Evolutionary conservation across 2,888 invertebrate genomes (phyloP), one percentile per base, ranked within the genome.

Genomic region (Lasioglossum lativentre): DNA sequence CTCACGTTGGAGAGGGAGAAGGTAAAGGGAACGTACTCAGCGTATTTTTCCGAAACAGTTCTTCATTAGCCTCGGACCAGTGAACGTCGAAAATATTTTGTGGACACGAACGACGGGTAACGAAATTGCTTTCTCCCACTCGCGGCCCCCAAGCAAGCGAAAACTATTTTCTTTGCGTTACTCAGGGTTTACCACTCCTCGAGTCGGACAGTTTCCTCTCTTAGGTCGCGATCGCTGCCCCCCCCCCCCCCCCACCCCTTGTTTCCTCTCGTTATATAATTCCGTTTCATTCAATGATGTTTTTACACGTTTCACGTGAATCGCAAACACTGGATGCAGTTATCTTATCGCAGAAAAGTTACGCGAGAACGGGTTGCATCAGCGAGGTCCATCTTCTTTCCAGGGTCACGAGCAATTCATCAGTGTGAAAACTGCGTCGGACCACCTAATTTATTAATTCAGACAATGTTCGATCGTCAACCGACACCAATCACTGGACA

Each of bases 41-140:
- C 66, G 66, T 47, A 77, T 78, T 78, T 78, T 40, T 63, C 52
- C 66, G 66, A 71, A 59, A 45, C 40, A 59, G 63, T 63, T 40
- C 66, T 66, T 52, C 52, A 52, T 73, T 47, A 73, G 52, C 73
- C 34, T 73, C 42, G 73, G 45, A 73, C 47, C 19, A 45, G 73
- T 52, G 34, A 52, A 30, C 45, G 73, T 52, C 30, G 45, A 73
- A 45, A 34, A 45, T 73, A 45, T 52, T 45, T 23, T 73, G 73
- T 52, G 66, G 66, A 66, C 66, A 66, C 66, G 66, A 66, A 30
- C 66, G 66, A 66, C 66, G 66, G 66, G 19, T 8, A 66, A 34
- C 66, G 66, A 66, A 66, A 66, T 66, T 66, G 66, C 66, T 66
- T 66, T 30, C 30, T 6, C 63, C 63, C 30, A 14, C 30, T 63